Evolutionary conservation across 1,140 invertebrate species (phyloP).

Genomic region (Drosophila navojoa): DNA sequence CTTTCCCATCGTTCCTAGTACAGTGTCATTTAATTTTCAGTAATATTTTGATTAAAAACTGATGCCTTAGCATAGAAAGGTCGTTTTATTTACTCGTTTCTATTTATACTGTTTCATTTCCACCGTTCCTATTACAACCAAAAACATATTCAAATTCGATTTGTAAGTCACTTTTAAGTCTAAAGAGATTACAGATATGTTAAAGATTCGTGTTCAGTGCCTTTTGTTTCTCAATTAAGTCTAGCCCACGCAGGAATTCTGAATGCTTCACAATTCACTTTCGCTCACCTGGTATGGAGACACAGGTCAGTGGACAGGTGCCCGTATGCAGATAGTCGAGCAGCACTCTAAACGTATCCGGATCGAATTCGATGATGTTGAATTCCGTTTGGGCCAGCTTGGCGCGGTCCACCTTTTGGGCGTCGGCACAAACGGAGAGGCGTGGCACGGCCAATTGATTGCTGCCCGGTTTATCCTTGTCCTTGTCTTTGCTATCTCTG

Average conservation of each 20-base stretch:
- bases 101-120: no score
- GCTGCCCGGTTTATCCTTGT: constrained; percentile 90
- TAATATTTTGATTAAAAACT: no score
- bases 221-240: no score
- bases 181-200: no score
- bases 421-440: constrained; percentile 95
- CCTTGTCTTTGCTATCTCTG: constrained; percentile 91
- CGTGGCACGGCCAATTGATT: constrained; percentile 91
- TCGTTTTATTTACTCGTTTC: no score
- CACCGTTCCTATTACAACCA: background rate
- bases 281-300: constrained; percentile 91
- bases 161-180: no score
- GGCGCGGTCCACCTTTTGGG: constrained; percentile 95
- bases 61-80: no score
- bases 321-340: constrained; percentile 96
- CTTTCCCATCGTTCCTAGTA: background rate
- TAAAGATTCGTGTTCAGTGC: no score
- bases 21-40: no score
- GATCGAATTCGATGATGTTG: constrained; percentile 97
- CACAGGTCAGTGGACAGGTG: constrained; percentile 95
- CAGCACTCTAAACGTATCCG: constrained; percentile 95
- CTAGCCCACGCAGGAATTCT: background rate
- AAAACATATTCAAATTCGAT: no score
- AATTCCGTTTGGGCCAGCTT: constrained; percentile 97
- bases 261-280: background rate